Evolutionary conservation across 2,113 vertebrate species (phyloP).

Genomic region (Platichthys flesus): DNA sequence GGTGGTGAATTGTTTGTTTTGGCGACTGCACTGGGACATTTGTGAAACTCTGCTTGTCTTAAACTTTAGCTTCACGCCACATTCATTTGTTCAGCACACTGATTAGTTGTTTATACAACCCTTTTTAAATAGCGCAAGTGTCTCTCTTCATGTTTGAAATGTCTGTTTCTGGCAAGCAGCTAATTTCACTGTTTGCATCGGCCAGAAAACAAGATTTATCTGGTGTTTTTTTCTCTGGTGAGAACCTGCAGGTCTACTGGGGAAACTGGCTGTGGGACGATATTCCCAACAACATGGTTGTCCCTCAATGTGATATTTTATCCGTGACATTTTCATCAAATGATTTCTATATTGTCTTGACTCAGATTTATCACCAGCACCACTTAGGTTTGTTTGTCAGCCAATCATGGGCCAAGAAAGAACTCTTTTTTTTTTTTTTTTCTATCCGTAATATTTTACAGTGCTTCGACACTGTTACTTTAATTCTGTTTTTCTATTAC

Average conservation of each 20-base stretch:
- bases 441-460: too few species aligned
- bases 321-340: slow-evolving; percentile 19
- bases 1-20: slow-evolving; percentile 62
- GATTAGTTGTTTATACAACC: slow-evolving; percentile 64
- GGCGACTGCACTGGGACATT: slow-evolving; percentile 58
- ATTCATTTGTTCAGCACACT: slow-evolving; percentile 42
- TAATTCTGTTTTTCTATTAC: too few species aligned
- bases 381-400: too few species aligned
- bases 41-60: slow-evolving; percentile 45
- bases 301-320: slow-evolving; percentile 7
- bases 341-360: not conserved
- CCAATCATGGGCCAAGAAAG: too few species aligned
- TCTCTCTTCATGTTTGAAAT: slow-evolving; percentile 47
- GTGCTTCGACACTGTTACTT: too few species aligned
- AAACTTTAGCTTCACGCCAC: slow-evolving; percentile 36
- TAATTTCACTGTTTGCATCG: slow-evolving; percentile 25
- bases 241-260: slow-evolving; percentile 18
- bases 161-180: slow-evolving; percentile 27
- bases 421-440: too few species aligned
- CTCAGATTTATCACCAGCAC: too few species aligned
- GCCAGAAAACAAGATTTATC: slow-evolving; percentile 49
- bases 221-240: slow-evolving; percentile 23
- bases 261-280: slow-evolving; percentile 13
- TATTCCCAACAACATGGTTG: not conserved
- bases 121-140: slow-evolving; percentile 37